These are phyloP conservation scores for Linyphia triangularis DNA, from an alignment of 2,888 invertebrate genomes.

Conservation along the genomic window DNA sequence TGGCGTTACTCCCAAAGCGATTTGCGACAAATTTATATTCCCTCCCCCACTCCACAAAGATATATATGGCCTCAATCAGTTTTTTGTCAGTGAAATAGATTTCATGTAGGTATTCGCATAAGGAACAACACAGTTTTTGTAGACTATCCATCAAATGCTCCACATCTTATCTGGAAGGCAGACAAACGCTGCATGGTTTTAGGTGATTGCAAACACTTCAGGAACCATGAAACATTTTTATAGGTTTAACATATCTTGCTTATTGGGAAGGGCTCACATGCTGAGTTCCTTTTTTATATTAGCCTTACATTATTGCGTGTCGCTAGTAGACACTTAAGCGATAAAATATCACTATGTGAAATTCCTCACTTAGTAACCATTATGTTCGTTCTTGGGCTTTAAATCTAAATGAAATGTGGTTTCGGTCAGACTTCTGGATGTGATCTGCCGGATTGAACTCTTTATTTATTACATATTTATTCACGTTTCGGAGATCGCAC, in stretches of 20 bases:
- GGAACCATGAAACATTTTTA: slow-evolving; percentile 71
- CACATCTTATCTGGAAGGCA: slow-evolving; percentile 58
- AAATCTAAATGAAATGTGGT: slow-evolving; percentile 65
- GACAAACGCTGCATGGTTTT: slow-evolving; percentile 54
- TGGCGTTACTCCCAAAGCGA: slow-evolving; percentile 63
- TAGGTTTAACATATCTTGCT: slow-evolving; percentile 62
- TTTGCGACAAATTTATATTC: slow-evolving; percentile 69
- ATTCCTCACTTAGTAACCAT: slow-evolving; percentile 68
- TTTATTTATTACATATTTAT: slow-evolving; percentile 33
- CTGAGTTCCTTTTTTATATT: slow-evolving; percentile 63
- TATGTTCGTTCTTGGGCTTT: slow-evolving; percentile 39
- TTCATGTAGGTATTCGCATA: slow-evolving; percentile 71
- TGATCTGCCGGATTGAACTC: not conserved
- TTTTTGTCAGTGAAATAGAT: slow-evolving; percentile 73
- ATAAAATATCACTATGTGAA: slow-evolving; percentile 70
- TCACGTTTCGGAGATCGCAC: slow-evolving; percentile 27
- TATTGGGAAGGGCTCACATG: slow-evolving; percentile 67
- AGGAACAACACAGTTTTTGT: slow-evolving; percentile 47
- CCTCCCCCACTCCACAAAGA: slow-evolving; percentile 39
- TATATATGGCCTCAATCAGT: slow-evolving; percentile 68
- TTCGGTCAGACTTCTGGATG: slow-evolving; percentile 53
- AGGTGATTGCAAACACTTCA: slow-evolving; percentile 65
- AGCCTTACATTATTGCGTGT: slow-evolving; percentile 26
- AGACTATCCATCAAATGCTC: slow-evolving; percentile 48
- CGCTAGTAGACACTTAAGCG: slow-evolving; percentile 40